Conservation (phyloP, 2,888 invertebrate species). For the Scaeva pyrastri region DNA sequence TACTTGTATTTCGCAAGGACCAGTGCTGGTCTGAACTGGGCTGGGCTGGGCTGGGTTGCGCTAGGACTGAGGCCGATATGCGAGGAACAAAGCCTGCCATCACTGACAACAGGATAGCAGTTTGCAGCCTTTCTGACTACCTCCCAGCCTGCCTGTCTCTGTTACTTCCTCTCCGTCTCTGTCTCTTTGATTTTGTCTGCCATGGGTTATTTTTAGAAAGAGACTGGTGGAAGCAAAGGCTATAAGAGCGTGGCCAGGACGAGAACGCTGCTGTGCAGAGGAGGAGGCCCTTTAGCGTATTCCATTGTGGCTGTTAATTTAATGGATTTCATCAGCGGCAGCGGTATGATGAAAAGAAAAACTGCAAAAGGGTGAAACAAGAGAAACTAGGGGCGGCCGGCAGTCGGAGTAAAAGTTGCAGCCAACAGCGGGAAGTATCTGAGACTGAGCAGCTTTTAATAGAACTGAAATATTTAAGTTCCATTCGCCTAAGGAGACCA, state of each 20-base stretch:
- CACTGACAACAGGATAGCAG: constrained; percentile 47
- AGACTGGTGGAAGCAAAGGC: neutral
- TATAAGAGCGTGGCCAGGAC: neutral
- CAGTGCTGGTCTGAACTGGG: neutral
- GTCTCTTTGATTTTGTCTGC: constrained; percentile 28
- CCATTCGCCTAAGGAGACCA: constrained; percentile 22
- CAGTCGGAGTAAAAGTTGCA: neutral
- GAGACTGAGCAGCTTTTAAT: constrained; percentile 55
- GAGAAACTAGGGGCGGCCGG: neutral
- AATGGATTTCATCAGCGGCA: constrained; percentile 66
- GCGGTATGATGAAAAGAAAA: constrained; percentile 10
- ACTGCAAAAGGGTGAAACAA: neutral
- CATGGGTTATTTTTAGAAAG: neutral
- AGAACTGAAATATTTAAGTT: constrained; percentile 71
- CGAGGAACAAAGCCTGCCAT: constrained; percentile 47
- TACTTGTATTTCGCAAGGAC: constrained; percentile 14
- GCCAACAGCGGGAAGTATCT: constrained; percentile 11
- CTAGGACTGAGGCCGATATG: neutral
- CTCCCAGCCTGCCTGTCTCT: neutral
- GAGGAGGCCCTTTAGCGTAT: constrained; percentile 37
- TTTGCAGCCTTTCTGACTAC: neutral
- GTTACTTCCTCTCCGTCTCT: constrained; percentile 26
- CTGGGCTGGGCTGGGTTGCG: too few relatives aligned
- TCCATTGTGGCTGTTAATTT: constrained; percentile 74
- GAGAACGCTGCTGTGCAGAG: too few relatives aligned